Evolutionary conservation across 2,888 invertebrate genomes (phyloP), one percentile per base, ranked within the genome.

Genomic region (Drosophila yooni): DNA sequence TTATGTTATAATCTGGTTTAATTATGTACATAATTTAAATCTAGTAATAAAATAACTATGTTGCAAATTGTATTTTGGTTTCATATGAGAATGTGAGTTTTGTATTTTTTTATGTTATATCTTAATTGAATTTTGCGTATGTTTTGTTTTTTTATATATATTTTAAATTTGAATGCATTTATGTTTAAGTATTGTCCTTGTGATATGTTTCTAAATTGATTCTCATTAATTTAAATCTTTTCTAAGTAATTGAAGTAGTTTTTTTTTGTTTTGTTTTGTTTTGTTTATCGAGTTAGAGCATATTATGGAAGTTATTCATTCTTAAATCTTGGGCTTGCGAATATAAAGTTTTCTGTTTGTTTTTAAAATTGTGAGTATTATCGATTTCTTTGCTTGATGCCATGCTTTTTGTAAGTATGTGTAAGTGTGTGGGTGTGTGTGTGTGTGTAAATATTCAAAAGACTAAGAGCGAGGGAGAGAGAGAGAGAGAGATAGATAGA

Each of bases 151-250:
- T 67, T 62, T 61, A 65, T 83, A 76, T 76, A 63, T 72, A 60
- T 69, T 73, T 81, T 82, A 80, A 80, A 82, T 82, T 82, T 76
- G 88, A 86, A 81, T 90, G 84, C 80, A 83, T 86, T 88, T 84
- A 91, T 88, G 83, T 90, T 92, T 92, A 91, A 92, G 92, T 92
- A 92, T 92, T 92, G 92, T 92, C 92, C 89, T 92, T 92, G 91
- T 92, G 92, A 92, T 92, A 92, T 92, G 92, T 92, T 92, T 92
- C 90, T 91, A 90, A 90, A 90, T 89, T 80, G 90, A 91, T 87
- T 89, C 81, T 81, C 82, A 81, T 83, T 78, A 82, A 76, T 77
- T 85, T 82, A 87, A 82, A 86, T 89, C 79, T 82, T 83, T 78
- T 91, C 90, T 87, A 88, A 89, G 82, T 91, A 91, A 89, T 89